Percentiles rank a stretch among this genome's conserved stretches.
Evolutionary conservation across 2,888 invertebrate species (phyloP).

Genomic region (Idaea dimidiata): DNA sequence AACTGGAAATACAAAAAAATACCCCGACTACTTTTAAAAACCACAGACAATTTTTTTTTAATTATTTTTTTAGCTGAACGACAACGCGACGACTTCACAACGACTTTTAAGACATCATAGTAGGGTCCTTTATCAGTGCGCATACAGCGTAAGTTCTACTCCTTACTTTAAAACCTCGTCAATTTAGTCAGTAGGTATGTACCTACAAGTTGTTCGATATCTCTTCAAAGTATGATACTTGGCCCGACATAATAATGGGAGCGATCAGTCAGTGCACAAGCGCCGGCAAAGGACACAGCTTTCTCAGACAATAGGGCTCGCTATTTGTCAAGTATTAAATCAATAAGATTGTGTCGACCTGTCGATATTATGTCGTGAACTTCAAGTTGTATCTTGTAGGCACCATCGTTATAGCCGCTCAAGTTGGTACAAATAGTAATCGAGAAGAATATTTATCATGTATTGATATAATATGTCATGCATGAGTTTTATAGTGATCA

Average conservation of each 20-base stretch:
- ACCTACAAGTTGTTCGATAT: slow-evolving; percentile 7
- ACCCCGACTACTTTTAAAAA: too few species aligned
- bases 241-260: slow-evolving; percentile 60
- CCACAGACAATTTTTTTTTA: too few species aligned
- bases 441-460: too few species aligned
- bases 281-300: slow-evolving; percentile 63
- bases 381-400: neutral
- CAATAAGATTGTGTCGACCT: slow-evolving; percentile 15
- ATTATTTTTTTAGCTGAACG: too few species aligned
- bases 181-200: neutral
- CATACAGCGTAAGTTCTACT: neutral
- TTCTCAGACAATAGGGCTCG: slow-evolving; percentile 53
- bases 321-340: slow-evolving; percentile 14
- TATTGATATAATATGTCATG: too few species aligned
- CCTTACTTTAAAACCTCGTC: neutral
- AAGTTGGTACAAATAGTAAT: too few species aligned
- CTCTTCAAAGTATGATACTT: slow-evolving; percentile 60
- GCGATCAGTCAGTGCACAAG: slow-evolving; percentile 62
- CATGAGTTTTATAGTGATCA: too few species aligned
- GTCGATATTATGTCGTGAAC: neutral
- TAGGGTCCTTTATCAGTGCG: too few species aligned
- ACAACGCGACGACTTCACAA: too few species aligned
- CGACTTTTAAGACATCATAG: too few species aligned
- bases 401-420: too few species aligned
- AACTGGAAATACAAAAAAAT: too few species aligned